Percentiles rank a stretch among this genome's conserved stretches.
These are phyloP conservation scores for Heliothis subflexa DNA, from an alignment of 1,140 invertebrate species.

Conservation along the genomic window DNA sequence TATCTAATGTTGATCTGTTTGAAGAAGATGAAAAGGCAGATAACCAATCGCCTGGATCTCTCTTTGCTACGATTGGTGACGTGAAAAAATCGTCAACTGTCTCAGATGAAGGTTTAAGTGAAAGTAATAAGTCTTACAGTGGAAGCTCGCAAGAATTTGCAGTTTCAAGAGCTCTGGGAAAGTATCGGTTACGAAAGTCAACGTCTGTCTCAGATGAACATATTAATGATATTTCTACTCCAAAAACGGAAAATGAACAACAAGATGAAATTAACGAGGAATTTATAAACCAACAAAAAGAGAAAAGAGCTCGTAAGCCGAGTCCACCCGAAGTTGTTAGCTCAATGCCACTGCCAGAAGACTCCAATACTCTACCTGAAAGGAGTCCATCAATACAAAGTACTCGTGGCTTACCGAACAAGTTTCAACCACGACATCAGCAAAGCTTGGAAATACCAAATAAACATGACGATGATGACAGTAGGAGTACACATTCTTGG, in stretches of 20 bases:
- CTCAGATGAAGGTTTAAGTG: constrained; percentile 87
- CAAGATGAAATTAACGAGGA: constrained; percentile 70
- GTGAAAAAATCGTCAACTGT: constrained; percentile 88
- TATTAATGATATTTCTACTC: constrained; percentile 80
- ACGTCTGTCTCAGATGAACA: constrained; percentile 90
- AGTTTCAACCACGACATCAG: constrained; percentile 90
- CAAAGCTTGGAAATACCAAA: constrained; percentile 93
- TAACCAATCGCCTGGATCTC: constrained; percentile 87
- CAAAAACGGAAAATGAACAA: constrained; percentile 83
- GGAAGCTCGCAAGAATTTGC: constrained; percentile 91
- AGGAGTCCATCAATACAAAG: constrained; percentile 89
- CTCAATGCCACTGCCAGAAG: constrained; percentile 72
- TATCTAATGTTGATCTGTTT: constrained; percentile 86
- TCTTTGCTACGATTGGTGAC: constrained; percentile 92
- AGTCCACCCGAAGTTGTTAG: constrained; percentile 81
- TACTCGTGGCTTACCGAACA: constrained; percentile 85
- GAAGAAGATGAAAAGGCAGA: constrained; percentile 88
- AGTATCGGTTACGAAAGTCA: constrained; percentile 92
- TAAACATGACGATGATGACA: constrained; percentile 93
- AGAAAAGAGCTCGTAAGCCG: constrained; percentile 72
- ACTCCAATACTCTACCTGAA: constrained; percentile 85
- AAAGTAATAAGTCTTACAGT: constrained; percentile 86
- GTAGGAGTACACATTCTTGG: constrained; percentile 94
- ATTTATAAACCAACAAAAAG: constrained; percentile 62
- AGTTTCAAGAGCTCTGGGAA: constrained; percentile 92